A percentile compares a stretch with the other conserved stretches of the same genome.
Evolutionary conservation across 2,888 invertebrate species (phyloP).

Genomic region (Drosophila paracracens): DNA sequence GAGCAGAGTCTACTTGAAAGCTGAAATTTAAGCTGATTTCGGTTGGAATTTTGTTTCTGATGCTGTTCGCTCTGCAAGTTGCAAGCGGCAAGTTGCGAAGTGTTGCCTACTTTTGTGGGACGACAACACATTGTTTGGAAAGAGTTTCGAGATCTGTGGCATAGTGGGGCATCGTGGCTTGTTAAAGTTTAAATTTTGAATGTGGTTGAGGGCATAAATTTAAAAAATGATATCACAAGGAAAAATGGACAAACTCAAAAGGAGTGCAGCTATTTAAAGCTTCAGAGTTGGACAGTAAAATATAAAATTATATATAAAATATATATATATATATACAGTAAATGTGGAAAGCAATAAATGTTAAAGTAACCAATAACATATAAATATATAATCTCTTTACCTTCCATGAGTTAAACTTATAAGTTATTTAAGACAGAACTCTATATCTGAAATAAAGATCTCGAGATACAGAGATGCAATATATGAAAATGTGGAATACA

Average conservation of each 20-base stretch:
- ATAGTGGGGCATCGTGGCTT: constrained; percentile 13
- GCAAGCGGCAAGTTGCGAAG: constrained; percentile 17
- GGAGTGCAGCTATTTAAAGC: background rate
- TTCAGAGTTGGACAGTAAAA: too few species aligned
- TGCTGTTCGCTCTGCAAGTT: constrained; percentile 12
- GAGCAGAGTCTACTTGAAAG: constrained; percentile 56
- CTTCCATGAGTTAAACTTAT: background rate
- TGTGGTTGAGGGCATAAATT: background rate
- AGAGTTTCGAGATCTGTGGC: constrained; percentile 16
- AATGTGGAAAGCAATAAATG: background rate
- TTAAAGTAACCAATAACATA: background rate
- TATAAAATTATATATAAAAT: too few species aligned
- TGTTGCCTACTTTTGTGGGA: constrained; percentile 34
- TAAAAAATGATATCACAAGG: background rate
- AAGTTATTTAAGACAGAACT: too few species aligned
- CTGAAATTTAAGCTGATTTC: constrained; percentile 58
- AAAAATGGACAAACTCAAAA: background rate
- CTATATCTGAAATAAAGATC: background rate
- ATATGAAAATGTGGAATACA: background rate
- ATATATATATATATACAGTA: background rate
- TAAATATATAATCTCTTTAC: background rate
- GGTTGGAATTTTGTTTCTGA: constrained; percentile 32
- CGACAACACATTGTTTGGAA: constrained; percentile 26
- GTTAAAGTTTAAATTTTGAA: constrained; percentile 9
- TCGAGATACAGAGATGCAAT: background rate